phyloP scores from a whole-genome alignment of 2,797 vertebrate species.

The Kryptolebias ocellatus region DNA sequence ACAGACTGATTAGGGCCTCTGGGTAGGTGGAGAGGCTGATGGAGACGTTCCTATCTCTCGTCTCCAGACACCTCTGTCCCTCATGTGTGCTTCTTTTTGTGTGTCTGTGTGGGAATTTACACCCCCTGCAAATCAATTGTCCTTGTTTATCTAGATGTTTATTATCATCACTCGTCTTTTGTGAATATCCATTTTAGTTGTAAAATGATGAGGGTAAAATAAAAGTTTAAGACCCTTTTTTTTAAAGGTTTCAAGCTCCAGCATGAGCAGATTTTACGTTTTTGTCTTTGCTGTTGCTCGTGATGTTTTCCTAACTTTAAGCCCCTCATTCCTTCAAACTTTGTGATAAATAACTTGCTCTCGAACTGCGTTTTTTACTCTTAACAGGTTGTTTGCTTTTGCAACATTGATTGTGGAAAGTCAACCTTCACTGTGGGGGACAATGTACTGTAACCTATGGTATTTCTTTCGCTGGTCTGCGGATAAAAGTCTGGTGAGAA shows the following conservation, averaged over 20 bases:
- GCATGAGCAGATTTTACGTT: background rate
- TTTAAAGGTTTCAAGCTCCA: background rate
- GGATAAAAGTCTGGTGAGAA: background rate
- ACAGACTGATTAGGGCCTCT: slow-evolving; percentile 73
- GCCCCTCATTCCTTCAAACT: too few species aligned
- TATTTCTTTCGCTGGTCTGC: background rate
- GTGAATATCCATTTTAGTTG: background rate
- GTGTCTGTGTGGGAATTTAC: slow-evolving; percentile 27
- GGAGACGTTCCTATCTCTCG: slow-evolving; percentile 66
- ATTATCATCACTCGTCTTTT: slow-evolving; percentile 20
- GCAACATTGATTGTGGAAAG: background rate
- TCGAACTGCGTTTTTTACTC: background rate
- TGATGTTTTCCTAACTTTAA: background rate
- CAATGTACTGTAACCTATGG: background rate
- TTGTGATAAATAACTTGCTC: background rate
- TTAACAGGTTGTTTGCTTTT: background rate
- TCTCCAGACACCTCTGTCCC: slow-evolving; percentile 60
- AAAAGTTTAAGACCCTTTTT: background rate
- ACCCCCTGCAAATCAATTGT: slow-evolving; percentile 38
- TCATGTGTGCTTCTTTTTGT: slow-evolving; percentile 22
- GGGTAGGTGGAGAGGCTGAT: slow-evolving; percentile 68
- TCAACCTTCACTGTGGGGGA: background rate
- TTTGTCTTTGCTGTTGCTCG: background rate
- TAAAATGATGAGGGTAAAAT: background rate
- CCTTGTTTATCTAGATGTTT: slow-evolving; percentile 25